These are phyloP conservation scores for Sula dactylatra DNA, from an alignment of 2,113 vertebrate species.

Conservation along the genomic window DNA sequence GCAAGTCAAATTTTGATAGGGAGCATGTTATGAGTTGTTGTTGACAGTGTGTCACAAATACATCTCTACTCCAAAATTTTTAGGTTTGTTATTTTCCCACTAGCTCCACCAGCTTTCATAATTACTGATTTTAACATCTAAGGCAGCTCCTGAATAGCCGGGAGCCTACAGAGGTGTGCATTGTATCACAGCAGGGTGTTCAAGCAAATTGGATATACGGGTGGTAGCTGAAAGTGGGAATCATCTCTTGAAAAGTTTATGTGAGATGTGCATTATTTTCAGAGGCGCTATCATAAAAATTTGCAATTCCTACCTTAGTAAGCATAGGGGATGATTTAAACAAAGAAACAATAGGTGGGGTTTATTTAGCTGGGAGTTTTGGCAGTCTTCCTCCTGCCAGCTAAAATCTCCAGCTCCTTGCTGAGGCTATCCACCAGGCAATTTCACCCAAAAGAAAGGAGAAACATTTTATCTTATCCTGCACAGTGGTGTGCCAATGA, in stretches of 20 bases:
- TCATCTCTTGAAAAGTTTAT: neutral
- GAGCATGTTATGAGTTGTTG: neutral
- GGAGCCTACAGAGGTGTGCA: neutral
- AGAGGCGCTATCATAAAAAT: neutral
- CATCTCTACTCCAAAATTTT: neutral
- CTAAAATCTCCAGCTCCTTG: neutral
- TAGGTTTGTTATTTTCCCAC: neutral
- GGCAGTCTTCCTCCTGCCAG: neutral
- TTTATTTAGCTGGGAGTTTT: neutral
- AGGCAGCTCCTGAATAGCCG: neutral
- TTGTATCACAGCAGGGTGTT: neutral
- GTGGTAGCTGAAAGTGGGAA: neutral
- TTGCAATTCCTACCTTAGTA: neutral
- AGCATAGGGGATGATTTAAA: neutral
- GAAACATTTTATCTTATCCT: neutral
- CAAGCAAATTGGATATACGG: neutral
- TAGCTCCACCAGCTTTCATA: neutral
- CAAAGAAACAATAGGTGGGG: neutral
- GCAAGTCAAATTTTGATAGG: neutral
- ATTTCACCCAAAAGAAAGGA: neutral
- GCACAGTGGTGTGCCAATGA: neutral
- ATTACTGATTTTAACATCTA: neutral
- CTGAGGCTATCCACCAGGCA: neutral
- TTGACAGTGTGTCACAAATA: neutral
- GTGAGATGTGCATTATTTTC: neutral